Evolutionary conservation across 2,113 vertebrate species (phyloP).

Genomic region (Leucopternis melanops): DNA sequence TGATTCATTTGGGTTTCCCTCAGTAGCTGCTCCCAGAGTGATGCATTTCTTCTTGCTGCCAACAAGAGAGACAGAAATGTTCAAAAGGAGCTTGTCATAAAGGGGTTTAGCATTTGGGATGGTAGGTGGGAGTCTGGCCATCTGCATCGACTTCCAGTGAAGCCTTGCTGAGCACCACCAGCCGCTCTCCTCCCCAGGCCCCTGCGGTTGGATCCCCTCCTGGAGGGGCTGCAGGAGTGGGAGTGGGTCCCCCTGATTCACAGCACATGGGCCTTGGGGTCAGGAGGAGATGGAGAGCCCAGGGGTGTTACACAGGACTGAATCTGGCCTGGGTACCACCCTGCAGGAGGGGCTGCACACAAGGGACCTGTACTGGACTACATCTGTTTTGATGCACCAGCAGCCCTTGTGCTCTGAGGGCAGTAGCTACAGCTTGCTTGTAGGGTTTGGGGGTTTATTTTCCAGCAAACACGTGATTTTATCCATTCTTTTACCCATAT

Average conservation of each 20-base stretch:
- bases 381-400: not conserved
- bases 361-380: no score
- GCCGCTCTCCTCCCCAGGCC: not conserved
- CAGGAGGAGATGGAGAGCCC: not conserved
- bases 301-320: not conserved
- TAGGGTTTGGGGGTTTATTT: not conserved
- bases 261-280: not conserved
- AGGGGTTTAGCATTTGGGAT: not conserved
- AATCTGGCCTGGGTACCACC: not conserved
- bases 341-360: not conserved
- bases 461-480: not conserved
- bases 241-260: not conserved
- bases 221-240: not conserved
- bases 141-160: not conserved
- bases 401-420: not conserved
- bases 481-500: not conserved
- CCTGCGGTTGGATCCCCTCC: not conserved
- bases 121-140: not conserved
- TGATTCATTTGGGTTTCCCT: not conserved
- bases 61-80: not conserved
- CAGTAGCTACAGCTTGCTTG: not conserved
- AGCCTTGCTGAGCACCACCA: not conserved
- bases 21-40: not conserved
- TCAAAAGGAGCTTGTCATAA: not conserved
- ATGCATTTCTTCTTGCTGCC: not conserved